Percentiles rank a stretch among this genome's conserved stretches.
These are phyloP conservation scores for Plectus sambesii DNA, from an alignment of 1,140 invertebrate genomes.

Conservation along the genomic window DNA sequence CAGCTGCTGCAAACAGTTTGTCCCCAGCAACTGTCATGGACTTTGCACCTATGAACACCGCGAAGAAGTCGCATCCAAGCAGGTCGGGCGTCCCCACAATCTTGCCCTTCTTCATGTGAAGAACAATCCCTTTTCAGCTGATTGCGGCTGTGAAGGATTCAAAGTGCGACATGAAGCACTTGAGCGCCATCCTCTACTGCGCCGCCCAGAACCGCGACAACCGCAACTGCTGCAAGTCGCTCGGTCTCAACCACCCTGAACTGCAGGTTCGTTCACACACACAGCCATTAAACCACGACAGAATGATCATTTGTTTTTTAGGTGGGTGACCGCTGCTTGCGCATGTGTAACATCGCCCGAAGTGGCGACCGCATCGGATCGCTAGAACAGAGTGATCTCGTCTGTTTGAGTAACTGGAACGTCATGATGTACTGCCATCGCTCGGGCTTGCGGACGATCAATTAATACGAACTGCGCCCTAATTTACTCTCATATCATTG, in stretches of 20 bases:
- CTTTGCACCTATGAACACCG: constrained; percentile 43
- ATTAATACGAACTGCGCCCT: too few species aligned
- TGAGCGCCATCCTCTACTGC: constrained; percentile 41
- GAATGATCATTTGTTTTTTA: constrained; percentile 10
- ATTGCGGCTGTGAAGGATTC: constrained; percentile 45
- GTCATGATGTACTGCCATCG: constrained; percentile 40
- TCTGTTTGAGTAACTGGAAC: constrained; percentile 38
- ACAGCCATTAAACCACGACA: not conserved
- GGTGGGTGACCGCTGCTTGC: too few species aligned
- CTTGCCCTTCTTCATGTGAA: too few species aligned
- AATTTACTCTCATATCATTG: too few species aligned
- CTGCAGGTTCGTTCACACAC: constrained; percentile 29
- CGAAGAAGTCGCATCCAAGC: constrained; percentile 37
- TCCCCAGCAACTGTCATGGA: constrained; percentile 44
- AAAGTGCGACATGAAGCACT: constrained; percentile 42
- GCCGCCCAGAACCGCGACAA: constrained; percentile 41
- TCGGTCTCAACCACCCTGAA: constrained; percentile 25
- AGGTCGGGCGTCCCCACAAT: too few species aligned
- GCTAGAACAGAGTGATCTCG: constrained; percentile 33
- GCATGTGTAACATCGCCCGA: constrained; percentile 36
- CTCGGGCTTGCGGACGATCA: constrained; percentile 35
- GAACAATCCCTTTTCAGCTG: too few species aligned
- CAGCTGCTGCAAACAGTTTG: constrained; percentile 42
- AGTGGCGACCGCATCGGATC: constrained; percentile 26
- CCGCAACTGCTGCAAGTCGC: constrained; percentile 28